Percentiles rank a stretch among this genome's conserved stretches.
Conservation (phyloP, 1,140 invertebrate species). For the Diplogasteroides magnus region DNA sequence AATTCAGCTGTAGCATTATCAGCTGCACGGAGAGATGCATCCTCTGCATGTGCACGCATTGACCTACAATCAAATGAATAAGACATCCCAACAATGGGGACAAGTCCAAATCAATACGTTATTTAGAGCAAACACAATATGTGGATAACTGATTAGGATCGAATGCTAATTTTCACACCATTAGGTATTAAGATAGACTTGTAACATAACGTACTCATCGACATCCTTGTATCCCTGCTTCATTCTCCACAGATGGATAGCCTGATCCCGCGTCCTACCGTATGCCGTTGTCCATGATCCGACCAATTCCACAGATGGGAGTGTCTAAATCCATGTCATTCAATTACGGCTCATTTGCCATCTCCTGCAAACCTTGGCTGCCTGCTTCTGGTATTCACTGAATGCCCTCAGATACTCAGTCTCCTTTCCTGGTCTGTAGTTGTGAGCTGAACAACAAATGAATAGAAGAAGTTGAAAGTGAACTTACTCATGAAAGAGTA, state of each 20-base stretch:
- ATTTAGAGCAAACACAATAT: neutral
- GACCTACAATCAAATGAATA: conserved; percentile 19
- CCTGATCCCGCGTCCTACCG: conserved; percentile 52
- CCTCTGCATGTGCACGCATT: conserved; percentile 26
- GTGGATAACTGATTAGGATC: neutral
- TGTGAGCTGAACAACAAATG: conserved; percentile 39
- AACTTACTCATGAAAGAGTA: conserved; percentile 50
- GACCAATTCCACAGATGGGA: conserved; percentile 39
- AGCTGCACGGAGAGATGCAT: conserved; percentile 26
- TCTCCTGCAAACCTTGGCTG: neutral
- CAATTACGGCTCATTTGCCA: neutral
- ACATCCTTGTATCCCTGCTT: conserved; percentile 43
- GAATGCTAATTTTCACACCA: neutral
- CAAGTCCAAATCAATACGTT: too few species aligned
- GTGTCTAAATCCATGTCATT: conserved; percentile 13
- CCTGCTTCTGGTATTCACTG: conserved; percentile 32
- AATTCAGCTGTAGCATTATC: conserved; percentile 43
- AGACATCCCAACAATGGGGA: too few species aligned
- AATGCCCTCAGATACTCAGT: conserved; percentile 40
- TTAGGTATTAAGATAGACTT: neutral
- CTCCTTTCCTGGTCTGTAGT: conserved; percentile 35
- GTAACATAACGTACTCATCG: conserved; percentile 21
- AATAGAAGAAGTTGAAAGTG: neutral
- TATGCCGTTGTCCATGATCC: conserved; percentile 49
- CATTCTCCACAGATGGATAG: conserved; percentile 52